Evolutionary conservation across 2,113 vertebrate genomes (phyloP).

Genomic region (Varanus salvator): DNA sequence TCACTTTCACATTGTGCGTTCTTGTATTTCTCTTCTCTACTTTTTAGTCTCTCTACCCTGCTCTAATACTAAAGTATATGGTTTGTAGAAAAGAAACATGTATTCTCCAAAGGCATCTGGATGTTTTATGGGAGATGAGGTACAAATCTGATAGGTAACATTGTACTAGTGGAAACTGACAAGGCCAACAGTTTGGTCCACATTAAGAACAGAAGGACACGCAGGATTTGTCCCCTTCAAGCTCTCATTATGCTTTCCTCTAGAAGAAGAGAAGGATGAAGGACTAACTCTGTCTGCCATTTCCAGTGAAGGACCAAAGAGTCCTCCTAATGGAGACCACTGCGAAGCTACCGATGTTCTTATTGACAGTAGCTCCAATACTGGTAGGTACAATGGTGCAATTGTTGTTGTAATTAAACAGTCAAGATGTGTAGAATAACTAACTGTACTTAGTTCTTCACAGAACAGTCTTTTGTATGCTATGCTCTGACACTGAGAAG

Average conservation of each 20-base stretch:
- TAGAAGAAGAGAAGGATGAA: conserved; percentile 74
- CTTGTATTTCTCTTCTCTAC: background rate
- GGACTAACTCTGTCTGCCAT: conserved; percentile 60
- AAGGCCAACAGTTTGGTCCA: fast-evolving
- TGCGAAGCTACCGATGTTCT: conserved; percentile 45
- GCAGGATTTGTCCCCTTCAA: background rate
- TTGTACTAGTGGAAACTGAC: fast-evolving
- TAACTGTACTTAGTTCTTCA: background rate
- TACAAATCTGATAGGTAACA: background rate
- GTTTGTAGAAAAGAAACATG: background rate
- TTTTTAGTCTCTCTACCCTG: background rate
- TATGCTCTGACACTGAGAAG: background rate
- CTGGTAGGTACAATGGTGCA: conserved; percentile 50
- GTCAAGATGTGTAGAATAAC: background rate
- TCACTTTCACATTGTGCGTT: too few species aligned
- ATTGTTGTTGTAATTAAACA: fast-evolving
- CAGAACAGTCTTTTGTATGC: background rate
- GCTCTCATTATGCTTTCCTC: conserved; percentile 2
- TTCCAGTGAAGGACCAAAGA: conserved; percentile 65
- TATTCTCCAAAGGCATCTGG: background rate
- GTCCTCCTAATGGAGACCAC: conserved; percentile 58
- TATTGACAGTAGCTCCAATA: conserved; percentile 20
- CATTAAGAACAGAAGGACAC: background rate
- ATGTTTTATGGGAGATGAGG: background rate
- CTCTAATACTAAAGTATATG: background rate